Base-by-base conservation (phyloP, 2,888 invertebrate genomes). In the Lasioglossum morio region DNA sequence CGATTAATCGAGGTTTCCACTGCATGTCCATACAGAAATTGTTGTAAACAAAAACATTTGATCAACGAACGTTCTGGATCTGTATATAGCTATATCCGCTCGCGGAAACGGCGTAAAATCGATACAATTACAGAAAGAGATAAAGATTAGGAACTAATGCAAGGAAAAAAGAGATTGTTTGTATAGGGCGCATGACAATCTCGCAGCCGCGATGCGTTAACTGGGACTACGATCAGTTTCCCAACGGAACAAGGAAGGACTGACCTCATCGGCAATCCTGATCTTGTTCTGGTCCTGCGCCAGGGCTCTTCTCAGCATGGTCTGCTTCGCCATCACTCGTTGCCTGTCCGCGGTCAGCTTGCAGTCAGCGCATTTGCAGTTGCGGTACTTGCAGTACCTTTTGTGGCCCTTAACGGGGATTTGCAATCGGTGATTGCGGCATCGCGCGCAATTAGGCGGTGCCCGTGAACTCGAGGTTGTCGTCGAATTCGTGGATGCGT, bases 361-460 rank as follows among this genome's bases (percentile, higher is more conserved):
- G 95, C 99, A 99, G 95, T 98, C 98, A 90, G 97, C 97, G 95
- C 99, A 99, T 86, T 96, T 96, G 95, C 99, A 99, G 94, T 97
- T 96, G 88, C 98, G 97, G 95, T 96, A 98, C 93, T 97, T 97
- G 96, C 99, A 99, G 95, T 98, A 98, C 48, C 98, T 96, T 95
- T 99, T 99, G 96, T 99, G 99, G 27, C 98, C 98, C 95, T 98
- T 98, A 88, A 99, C 96, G 95, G 97, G 97, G 90, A 98, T 97
- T 95, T 98, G 98, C 93, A 98, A 96, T 27, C 97, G 97, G 95
- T 99, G 99, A 96, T 99, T 99, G 85, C 98, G 96, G 95, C 99
- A 99, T 46, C 98, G 97, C 72, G 81, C 79, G 34, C 90, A 90
- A 57, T 72, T 81, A 12, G 82, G 89, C 23, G 3, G 14, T 0